These are phyloP conservation scores for Cossypha caffra DNA, from an alignment of 2,797 vertebrate genomes.

Conservation along the genomic window DNA sequence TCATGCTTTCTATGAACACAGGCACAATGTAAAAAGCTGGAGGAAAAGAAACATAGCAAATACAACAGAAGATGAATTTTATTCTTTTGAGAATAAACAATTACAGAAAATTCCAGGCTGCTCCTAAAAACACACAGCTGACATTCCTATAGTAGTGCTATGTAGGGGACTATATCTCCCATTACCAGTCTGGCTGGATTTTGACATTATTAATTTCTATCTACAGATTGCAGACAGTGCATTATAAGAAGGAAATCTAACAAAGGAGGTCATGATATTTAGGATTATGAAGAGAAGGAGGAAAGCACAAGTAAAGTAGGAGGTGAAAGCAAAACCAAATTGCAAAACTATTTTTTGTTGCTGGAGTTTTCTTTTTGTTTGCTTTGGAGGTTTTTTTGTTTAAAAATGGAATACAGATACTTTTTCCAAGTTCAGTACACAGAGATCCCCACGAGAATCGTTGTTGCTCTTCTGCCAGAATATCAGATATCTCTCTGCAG, in stretches of 20 bases:
- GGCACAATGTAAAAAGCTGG: neutral
- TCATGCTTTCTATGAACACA: neutral
- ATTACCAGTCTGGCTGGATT: neutral
- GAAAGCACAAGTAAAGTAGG: neutral
- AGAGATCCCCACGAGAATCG: neutral
- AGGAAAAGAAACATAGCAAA: neutral
- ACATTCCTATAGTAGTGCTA: neutral
- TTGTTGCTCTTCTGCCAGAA: neutral
- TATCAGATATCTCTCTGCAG: neutral
- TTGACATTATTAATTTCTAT: neutral
- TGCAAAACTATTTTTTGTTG: neutral
- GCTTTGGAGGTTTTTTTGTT: neutral
- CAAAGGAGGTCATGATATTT: neutral
- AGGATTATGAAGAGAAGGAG: neutral
- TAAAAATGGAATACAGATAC: neutral
- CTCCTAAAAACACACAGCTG: neutral
- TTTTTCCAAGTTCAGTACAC: neutral
- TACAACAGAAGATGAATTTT: neutral
- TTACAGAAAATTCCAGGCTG: neutral
- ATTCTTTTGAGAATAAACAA: neutral
- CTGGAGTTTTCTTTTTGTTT: neutral
- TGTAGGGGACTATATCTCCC: neutral
- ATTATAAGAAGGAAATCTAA: neutral
- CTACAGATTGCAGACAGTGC: neutral
- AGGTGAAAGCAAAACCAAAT: neutral